phyloP scores from a whole-genome alignment of 2,113 vertebrate genomes.

The Platichthys stellatus region DNA sequence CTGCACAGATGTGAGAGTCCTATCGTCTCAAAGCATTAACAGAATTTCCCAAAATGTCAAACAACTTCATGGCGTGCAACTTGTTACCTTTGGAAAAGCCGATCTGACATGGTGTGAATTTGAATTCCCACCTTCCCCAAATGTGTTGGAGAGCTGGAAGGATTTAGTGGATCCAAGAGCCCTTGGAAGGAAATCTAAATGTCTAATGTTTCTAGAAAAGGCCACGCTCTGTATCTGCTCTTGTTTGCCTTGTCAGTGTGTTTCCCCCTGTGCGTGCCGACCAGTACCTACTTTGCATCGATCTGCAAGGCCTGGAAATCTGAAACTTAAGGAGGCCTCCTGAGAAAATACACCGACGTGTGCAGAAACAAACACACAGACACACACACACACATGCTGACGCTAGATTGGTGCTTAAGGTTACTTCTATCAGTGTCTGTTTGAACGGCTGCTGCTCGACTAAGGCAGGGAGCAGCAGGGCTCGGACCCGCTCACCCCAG shows the following conservation, averaged over 20 bases:
- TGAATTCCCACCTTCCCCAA: slow-evolving; percentile 5
- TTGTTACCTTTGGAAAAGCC: background rate
- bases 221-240: slow-evolving; percentile 32
- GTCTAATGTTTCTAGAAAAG: slow-evolving; percentile 42
- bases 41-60: background rate
- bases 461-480: slow-evolving; percentile 51
- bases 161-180: background rate
- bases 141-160: background rate
- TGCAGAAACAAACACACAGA: slow-evolving; percentile 51
- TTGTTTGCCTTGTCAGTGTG: slow-evolving; percentile 60
- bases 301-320: slow-evolving; percentile 73
- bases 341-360: slow-evolving; percentile 53
- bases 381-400: slow-evolving; percentile 28
- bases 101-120: background rate
- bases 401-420: slow-evolving; percentile 39
- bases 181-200: background rate
- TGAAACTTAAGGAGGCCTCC: slow-evolving; percentile 65
- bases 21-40: background rate
- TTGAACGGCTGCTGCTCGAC: slow-evolving; percentile 48
- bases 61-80: background rate
- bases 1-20: background rate
- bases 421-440: slow-evolving; percentile 58
- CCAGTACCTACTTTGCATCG: slow-evolving; percentile 70
- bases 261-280: slow-evolving; percentile 42
- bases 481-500: slow-evolving; percentile 36